Conservation (phyloP, 1,140 invertebrate species). For the Neelides sp. region DNA sequence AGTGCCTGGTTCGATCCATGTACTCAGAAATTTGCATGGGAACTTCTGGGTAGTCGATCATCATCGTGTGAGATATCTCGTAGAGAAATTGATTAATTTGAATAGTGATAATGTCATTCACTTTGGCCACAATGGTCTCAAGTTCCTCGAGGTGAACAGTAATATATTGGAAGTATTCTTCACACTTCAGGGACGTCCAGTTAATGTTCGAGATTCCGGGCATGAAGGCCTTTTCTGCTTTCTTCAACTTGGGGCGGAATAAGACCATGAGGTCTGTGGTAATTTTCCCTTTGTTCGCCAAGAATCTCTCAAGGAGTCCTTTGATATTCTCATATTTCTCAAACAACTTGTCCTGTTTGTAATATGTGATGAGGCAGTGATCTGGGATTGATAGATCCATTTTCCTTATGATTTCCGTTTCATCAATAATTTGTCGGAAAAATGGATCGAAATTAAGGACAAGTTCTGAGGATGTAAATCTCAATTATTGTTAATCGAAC, state of each 20-base stretch:
- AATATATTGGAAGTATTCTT: slow-evolving; percentile 48
- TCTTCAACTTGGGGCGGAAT: slow-evolving; percentile 51
- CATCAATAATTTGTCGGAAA: slow-evolving; percentile 53
- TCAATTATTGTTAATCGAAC: too few relatives aligned
- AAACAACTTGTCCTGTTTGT: slow-evolving; percentile 52
- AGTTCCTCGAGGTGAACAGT: slow-evolving; percentile 47
- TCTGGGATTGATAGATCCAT: slow-evolving; percentile 40
- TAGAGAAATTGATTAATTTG: slow-evolving; percentile 56
- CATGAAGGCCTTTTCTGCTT: slow-evolving; percentile 54
- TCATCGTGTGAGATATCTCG: slow-evolving; percentile 47
- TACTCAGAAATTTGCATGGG: slow-evolving; percentile 52
- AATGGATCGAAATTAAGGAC: slow-evolving; percentile 55
- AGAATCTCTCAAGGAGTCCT: slow-evolving; percentile 45
- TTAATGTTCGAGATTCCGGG: slow-evolving; percentile 62
- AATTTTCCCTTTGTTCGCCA: slow-evolving; percentile 41
- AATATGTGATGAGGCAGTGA: slow-evolving; percentile 33
- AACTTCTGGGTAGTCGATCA: slow-evolving; percentile 52
- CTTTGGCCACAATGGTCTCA: slow-evolving; percentile 53
- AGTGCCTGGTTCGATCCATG: slow-evolving; percentile 47
- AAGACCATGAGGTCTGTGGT: slow-evolving; percentile 52
- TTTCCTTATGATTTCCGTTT: slow-evolving; percentile 58
- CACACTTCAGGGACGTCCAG: slow-evolving; percentile 64
- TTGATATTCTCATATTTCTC: slow-evolving; percentile 45
- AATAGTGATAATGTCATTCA: slow-evolving; percentile 61
- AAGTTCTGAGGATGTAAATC: too few relatives aligned